phyloP scores from a whole-genome alignment of 1,140 invertebrate species.

The Mizuhopecten yessoensis region DNA sequence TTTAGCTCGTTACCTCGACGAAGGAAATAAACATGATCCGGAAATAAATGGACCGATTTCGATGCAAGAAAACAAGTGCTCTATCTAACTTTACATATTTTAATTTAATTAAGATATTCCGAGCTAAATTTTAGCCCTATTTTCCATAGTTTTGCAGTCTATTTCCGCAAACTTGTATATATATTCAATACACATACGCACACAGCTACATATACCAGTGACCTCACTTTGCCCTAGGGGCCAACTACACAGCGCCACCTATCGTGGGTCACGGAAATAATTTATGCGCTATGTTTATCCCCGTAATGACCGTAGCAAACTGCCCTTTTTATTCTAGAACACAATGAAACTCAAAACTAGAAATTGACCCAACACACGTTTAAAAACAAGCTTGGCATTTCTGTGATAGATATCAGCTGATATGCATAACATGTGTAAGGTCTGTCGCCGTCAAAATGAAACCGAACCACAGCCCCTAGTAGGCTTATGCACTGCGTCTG shows the following conservation, averaged over 20 bases:
- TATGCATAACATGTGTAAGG: not conserved
- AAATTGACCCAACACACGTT: not conserved
- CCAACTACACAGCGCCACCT: slow-evolving; percentile 61
- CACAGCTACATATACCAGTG: not conserved
- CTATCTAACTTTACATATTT: not conserved
- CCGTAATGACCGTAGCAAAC: slow-evolving; percentile 52
- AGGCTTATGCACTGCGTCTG: not conserved
- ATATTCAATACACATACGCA: not conserved
- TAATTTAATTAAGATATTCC: too few species aligned
- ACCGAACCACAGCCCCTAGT: slow-evolving; percentile 10
- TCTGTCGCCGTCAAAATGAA: not conserved
- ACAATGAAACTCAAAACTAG: not conserved
- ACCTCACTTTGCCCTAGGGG: slow-evolving; percentile 57
- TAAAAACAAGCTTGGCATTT: not conserved
- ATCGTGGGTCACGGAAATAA: slow-evolving; percentile 50
- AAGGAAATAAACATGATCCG: not conserved
- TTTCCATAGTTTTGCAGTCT: not conserved
- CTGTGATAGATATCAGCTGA: not conserved
- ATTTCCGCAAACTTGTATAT: not conserved
- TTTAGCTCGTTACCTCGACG: not conserved
- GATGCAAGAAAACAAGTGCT: not conserved
- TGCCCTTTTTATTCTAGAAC: slow-evolving; percentile 50
- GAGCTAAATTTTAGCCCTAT: not conserved
- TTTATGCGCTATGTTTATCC: slow-evolving; percentile 43
- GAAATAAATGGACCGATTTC: not conserved